Evolutionary conservation across 2,888 invertebrate species (phyloP).

Genomic region (Smittia aterrima): DNA sequence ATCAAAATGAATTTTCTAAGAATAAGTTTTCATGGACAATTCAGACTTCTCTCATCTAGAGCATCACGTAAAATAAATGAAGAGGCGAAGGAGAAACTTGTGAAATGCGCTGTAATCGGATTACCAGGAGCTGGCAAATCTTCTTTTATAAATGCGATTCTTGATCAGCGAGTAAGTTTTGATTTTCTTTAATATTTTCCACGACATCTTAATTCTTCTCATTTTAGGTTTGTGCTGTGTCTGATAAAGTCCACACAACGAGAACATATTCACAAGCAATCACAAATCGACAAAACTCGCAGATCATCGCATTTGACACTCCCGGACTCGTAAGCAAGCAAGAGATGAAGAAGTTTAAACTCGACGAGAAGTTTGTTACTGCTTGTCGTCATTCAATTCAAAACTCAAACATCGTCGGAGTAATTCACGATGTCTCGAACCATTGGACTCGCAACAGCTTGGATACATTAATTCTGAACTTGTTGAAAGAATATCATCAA

Average conservation of each 20-base stretch:
- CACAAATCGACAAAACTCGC: slow-evolving; percentile 71
- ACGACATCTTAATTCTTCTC: slow-evolving; percentile 19
- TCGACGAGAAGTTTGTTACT: slow-evolving; percentile 60
- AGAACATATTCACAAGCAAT: slow-evolving; percentile 70
- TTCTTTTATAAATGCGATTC: slow-evolving; percentile 84
- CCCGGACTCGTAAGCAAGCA: slow-evolving; percentile 78
- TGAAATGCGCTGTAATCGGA: slow-evolving; percentile 84
- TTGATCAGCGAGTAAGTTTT: slow-evolving; percentile 72
- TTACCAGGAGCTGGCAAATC: slow-evolving; percentile 96
- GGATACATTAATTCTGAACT: slow-evolving; percentile 66
- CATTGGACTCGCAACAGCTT: slow-evolving; percentile 65
- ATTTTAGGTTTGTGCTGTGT: slow-evolving; percentile 81
- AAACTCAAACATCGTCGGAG: slow-evolving; percentile 77
- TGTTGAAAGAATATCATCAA: slow-evolving; percentile 63
- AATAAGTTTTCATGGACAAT: background rate
- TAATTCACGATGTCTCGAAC: slow-evolving; percentile 82
- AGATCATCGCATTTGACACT: slow-evolving; percentile 89
- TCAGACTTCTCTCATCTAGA: background rate
- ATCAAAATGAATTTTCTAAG: too few species aligned
- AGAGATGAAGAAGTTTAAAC: slow-evolving; percentile 60
- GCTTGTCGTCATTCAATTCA: slow-evolving; percentile 57
- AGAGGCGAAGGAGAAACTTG: slow-evolving; percentile 50
- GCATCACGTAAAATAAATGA: background rate
- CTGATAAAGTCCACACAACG: slow-evolving; percentile 90
- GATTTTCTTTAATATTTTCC: background rate